A percentile compares a stretch with the other conserved stretches of the same genome.
phyloP scores from a whole-genome alignment of 2,113 vertebrate genomes.

The Leptocoma aspasia region DNA sequence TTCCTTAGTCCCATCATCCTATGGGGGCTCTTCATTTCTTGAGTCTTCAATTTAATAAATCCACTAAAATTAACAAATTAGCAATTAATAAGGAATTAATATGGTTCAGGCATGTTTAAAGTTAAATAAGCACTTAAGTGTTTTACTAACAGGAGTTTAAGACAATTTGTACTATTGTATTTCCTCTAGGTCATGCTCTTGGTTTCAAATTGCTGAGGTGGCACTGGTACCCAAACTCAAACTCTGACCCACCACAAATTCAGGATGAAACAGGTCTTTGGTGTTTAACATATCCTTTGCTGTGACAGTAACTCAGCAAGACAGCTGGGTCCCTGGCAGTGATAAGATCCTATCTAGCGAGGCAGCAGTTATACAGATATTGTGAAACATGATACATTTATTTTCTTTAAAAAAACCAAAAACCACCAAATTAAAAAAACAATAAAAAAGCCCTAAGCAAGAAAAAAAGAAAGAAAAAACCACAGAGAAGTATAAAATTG shows the following conservation, averaged over 20 bases:
- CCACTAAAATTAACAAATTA: constrained; percentile 10
- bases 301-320: background rate
- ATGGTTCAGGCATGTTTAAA: background rate
- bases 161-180: background rate
- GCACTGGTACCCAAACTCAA: background rate
- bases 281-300: background rate
- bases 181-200: background rate
- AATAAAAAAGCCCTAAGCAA: accelerated
- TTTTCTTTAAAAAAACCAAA: background rate
- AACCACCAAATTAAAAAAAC: background rate
- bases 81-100: constrained; percentile 14
- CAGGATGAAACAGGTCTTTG: background rate
- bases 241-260: background rate
- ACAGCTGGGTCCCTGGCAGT: background rate
- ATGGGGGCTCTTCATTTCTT: background rate
- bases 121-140: background rate
- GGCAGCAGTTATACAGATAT: background rate
- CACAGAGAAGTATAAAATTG: background rate
- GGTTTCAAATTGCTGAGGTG: background rate
- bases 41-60: constrained; percentile 33
- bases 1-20: background rate
- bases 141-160: background rate
- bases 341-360: background rate
- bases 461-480: background rate
- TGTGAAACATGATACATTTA: background rate